Evolutionary conservation across 2,888 invertebrate species (phyloP), one percentile per base, ranked within the genome.

Genomic region (Villa cingulata): DNA sequence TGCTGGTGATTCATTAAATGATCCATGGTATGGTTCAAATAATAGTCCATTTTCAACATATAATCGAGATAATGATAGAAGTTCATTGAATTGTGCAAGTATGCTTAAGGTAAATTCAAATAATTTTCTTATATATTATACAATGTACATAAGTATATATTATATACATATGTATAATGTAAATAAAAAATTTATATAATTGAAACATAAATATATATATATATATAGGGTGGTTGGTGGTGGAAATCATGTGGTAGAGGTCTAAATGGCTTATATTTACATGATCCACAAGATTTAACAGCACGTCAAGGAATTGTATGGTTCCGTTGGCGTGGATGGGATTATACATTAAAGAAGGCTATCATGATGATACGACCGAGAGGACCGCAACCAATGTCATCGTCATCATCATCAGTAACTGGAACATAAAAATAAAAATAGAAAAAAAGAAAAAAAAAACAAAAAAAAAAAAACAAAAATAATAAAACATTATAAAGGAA

Each of bases 271-370:
- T 76, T 90, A 32, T 90, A 91, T 62, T 72, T 90, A 41, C 88
- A 89, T 59, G 88, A 90, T 68, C 88, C 88, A 2, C 88, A 89
- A 68, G 89, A 90, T 70, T 74, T 88, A 52, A 89, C 88, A 41
- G 89, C 89, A 49, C 76, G 89, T 63, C 89, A 90, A 81, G 89
- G 88, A 54, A 90, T 91, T 57, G 90, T 91, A 7, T 91, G 90
- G 90, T 91, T 90, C 80, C 83, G 90, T 60, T 91, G 90, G 90
- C 79, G 88, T 70, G 90, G 91, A 46, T 91, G 91, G 90, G 90
- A 90, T 69, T 91, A 91, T 72, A 90, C 90, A 17, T 70, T 91
- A 53, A 90, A 89, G 70, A 81, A 81, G 59, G 86, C 91, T 2
- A 81, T 80, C 50, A 89, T 91, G 88, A 88, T 90, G 89, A 91